Evolutionary conservation across 2,888 invertebrate genomes (phyloP).

Genomic region (Koerneria pararmatus): DNA sequence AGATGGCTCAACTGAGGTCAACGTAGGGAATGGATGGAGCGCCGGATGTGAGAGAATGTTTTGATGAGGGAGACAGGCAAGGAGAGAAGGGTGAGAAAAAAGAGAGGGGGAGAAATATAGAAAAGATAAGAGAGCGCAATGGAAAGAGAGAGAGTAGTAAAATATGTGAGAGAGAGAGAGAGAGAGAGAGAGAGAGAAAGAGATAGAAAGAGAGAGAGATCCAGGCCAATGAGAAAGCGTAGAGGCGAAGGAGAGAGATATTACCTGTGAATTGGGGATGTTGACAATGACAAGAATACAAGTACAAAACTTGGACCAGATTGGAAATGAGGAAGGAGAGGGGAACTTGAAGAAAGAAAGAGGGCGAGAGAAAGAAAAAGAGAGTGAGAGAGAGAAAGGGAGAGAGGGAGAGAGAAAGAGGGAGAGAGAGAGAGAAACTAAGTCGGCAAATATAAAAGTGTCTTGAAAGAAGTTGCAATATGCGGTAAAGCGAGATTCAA

Average conservation of each 20-base stretch:
- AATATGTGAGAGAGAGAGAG: background rate
- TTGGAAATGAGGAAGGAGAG: background rate
- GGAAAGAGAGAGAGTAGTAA: background rate
- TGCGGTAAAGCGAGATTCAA: background rate
- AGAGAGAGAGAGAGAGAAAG: background rate
- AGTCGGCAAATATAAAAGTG: background rate
- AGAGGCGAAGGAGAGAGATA: too few relatives aligned
- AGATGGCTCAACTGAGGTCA: too few relatives aligned
- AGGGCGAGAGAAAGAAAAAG: background rate
- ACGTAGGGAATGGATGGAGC: background rate
- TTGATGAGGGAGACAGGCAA: background rate
- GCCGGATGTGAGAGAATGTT: background rate
- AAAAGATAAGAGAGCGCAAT: background rate
- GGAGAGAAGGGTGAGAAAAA: background rate
- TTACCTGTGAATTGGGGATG: too few relatives aligned
- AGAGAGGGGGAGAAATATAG: background rate
- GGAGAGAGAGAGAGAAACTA: background rate
- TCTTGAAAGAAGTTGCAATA: background rate
- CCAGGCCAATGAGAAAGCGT: too few relatives aligned
- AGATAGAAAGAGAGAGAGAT: background rate
- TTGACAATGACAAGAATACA: too few relatives aligned
- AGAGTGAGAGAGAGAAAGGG: background rate
- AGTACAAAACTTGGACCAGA: too few relatives aligned
- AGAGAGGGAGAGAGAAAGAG: background rate
- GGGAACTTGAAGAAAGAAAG: background rate